These are phyloP conservation scores for Lutjanus campechanus DNA, from an alignment of 2,797 vertebrate species.

Conservation along the genomic window DNA sequence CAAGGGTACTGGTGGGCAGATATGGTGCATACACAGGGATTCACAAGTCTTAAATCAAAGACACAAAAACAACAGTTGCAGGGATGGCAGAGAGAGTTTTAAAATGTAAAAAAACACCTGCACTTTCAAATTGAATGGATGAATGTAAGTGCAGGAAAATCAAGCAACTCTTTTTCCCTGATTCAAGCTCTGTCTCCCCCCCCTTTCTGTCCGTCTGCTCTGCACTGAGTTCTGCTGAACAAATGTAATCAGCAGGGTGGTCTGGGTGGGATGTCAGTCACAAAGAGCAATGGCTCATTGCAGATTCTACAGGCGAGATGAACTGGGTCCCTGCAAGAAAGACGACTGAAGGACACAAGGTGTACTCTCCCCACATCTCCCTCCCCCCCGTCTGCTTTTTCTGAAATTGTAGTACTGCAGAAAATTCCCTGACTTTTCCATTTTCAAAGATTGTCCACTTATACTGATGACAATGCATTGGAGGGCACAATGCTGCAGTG, in stretches of 20 bases:
- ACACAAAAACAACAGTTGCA: slow-evolving; percentile 34
- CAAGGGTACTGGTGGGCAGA: slow-evolving; percentile 49
- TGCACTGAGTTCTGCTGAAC: slow-evolving; percentile 53
- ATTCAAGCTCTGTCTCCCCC: slow-evolving; percentile 37
- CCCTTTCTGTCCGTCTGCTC: slow-evolving; percentile 24
- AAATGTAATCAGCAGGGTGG: slow-evolving; percentile 78
- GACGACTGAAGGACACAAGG: slow-evolving; percentile 71
- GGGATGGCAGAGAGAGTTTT: slow-evolving; percentile 14
- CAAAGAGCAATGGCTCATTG: slow-evolving; percentile 78
- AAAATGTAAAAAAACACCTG: slow-evolving; percentile 21
- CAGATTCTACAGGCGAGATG: slow-evolving; percentile 76
- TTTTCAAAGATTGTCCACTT: slow-evolving; percentile 71
- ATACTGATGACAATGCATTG: slow-evolving; percentile 65
- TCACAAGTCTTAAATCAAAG: slow-evolving; percentile 41
- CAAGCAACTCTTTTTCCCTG: slow-evolving; percentile 30
- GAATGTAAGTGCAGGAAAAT: slow-evolving; percentile 52
- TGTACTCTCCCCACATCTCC: slow-evolving; percentile 33
- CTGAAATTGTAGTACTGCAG: slow-evolving; percentile 56
- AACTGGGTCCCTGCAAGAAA: slow-evolving; percentile 57
- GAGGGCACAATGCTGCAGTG: slow-evolving; percentile 45
- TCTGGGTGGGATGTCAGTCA: slow-evolving; percentile 70
- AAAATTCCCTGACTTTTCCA: slow-evolving; percentile 67
- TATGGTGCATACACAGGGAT: slow-evolving; percentile 29
- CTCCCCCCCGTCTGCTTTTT: slow-evolving; percentile 51
- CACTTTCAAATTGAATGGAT: slow-evolving; percentile 32